Percentiles rank a stretch among this genome's conserved stretches.
Evolutionary conservation across 2,113 vertebrate genomes (phyloP).

Genomic region (Orthonyx spaldingii): DNA sequence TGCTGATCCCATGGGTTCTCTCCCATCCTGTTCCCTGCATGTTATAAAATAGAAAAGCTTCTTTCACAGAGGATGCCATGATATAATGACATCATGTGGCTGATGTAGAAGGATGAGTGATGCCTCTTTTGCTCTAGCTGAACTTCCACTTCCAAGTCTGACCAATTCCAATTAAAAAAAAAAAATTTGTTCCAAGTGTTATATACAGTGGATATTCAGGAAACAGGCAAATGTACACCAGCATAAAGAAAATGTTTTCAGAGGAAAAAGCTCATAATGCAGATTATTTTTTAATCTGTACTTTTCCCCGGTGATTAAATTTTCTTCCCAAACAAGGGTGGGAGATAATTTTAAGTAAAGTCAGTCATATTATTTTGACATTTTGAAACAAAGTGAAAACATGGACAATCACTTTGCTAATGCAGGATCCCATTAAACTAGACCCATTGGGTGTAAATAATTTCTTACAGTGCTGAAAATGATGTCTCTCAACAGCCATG

Average conservation of each 20-base stretch:
- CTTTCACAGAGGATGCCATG: not conserved
- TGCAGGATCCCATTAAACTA: not conserved
- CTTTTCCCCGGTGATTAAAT: not conserved
- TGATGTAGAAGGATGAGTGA: not conserved
- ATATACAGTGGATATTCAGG: not conserved
- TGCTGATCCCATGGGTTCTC: not conserved
- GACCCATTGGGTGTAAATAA: not conserved
- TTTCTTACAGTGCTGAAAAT: not conserved
- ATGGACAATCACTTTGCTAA: not conserved
- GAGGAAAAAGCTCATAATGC: not conserved
- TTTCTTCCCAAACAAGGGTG: not conserved
- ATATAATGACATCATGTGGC: accelerated
- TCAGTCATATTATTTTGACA: not conserved
- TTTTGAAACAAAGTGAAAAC: not conserved
- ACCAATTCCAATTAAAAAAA: not conserved
- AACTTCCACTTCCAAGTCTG: not conserved
- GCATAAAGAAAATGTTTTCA: not conserved
- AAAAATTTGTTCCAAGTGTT: not conserved
- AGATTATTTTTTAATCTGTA: not conserved
- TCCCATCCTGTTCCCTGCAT: not conserved
- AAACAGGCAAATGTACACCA: not conserved
- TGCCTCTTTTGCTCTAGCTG: not conserved
- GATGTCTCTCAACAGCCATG: not conserved
- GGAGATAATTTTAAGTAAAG: not conserved
- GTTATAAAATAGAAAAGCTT: not conserved